phyloP scores from a whole-genome alignment of 2,888 invertebrate species.

The Tinea pellionella region DNA sequence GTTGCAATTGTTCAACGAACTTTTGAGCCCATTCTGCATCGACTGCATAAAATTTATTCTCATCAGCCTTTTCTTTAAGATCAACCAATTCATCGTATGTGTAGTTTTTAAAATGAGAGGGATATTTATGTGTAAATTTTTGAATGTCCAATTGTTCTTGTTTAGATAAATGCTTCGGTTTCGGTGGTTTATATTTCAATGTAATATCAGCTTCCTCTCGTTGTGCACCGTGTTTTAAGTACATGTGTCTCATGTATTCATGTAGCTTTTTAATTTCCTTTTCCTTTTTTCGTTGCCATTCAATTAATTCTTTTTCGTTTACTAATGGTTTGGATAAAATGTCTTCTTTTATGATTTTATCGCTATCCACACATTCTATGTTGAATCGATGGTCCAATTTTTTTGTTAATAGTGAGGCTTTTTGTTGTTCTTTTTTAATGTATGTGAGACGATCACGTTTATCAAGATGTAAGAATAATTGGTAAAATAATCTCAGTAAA shows the following conservation, averaged over 20 bases:
- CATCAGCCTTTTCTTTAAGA: slow-evolving; percentile 36
- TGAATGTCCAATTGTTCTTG: slow-evolving; percentile 46
- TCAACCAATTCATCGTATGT: slow-evolving; percentile 48
- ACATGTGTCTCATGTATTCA: slow-evolving; percentile 47
- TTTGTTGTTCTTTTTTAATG: slow-evolving; percentile 55
- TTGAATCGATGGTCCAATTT: slow-evolving; percentile 48
- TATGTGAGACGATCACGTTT: slow-evolving; percentile 68
- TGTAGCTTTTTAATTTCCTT: slow-evolving; percentile 51
- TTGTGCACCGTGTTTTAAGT: slow-evolving; percentile 41
- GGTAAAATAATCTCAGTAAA: slow-evolving; percentile 67
- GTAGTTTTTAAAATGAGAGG: slow-evolving; percentile 45
- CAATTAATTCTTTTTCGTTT: slow-evolving; percentile 58
- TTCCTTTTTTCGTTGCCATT: slow-evolving; percentile 69
- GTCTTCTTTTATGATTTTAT: slow-evolving; percentile 41
- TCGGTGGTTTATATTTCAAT: slow-evolving; percentile 21
- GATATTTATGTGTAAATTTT: slow-evolving; percentile 37
- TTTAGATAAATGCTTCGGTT: slow-evolving; percentile 22
- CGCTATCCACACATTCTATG: slow-evolving; percentile 38
- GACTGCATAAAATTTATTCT: slow-evolving; percentile 31
- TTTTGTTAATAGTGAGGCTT: slow-evolving; percentile 46
- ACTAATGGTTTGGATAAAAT: slow-evolving; percentile 52
- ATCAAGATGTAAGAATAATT: slow-evolving; percentile 70
- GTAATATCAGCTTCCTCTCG: slow-evolving; percentile 37
- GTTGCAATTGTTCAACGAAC: slow-evolving; percentile 60
- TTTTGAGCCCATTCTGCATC: slow-evolving; percentile 53